Conservation (phyloP, 1,140 invertebrate species). For the Drosophila triauraria region DNA sequence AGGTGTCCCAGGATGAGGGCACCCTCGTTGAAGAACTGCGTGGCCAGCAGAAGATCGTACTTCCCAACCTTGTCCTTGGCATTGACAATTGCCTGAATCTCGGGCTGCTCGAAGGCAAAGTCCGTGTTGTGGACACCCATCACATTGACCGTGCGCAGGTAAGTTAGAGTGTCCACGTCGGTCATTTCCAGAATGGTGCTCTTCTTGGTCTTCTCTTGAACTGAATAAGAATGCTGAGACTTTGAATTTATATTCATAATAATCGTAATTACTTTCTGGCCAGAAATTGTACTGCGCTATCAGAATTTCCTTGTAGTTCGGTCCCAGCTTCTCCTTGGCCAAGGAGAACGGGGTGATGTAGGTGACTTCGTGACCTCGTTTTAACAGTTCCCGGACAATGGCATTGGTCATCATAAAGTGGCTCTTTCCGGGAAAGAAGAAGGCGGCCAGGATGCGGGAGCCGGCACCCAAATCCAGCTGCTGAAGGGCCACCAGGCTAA, state of each 20-base stretch:
- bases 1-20: slow-evolving; percentile 80
- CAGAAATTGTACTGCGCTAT: slow-evolving; percentile 65
- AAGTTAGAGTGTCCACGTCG: slow-evolving; percentile 27
- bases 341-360: slow-evolving; percentile 69
- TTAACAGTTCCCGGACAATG: slow-evolving; percentile 64
- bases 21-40: slow-evolving; percentile 84
- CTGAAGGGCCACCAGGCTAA: slow-evolving; percentile 55
- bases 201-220: slow-evolving; percentile 15
- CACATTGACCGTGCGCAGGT: slow-evolving; percentile 3
- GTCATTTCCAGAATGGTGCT: slow-evolving; percentile 54
- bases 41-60: slow-evolving; percentile 84
- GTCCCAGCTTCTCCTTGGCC: slow-evolving; percentile 62
- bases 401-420: slow-evolving; percentile 77
- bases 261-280: slow-evolving; percentile 37
- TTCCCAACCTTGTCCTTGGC: slow-evolving; percentile 69
- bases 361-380: slow-evolving; percentile 73
- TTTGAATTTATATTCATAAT: not conserved
- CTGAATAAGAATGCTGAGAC: slow-evolving; percentile 6
- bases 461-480: slow-evolving; percentile 35
- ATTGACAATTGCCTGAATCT: slow-evolving; percentile 80
- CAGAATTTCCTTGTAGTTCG: slow-evolving; percentile 71
- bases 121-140: slow-evolving; percentile 67
- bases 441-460: slow-evolving; percentile 67
- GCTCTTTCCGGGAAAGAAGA: slow-evolving; percentile 75
- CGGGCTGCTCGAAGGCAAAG: slow-evolving; percentile 77